Base-by-base conservation (phyloP, 1,140 invertebrate species). In the Lycorma delicatula region DNA sequence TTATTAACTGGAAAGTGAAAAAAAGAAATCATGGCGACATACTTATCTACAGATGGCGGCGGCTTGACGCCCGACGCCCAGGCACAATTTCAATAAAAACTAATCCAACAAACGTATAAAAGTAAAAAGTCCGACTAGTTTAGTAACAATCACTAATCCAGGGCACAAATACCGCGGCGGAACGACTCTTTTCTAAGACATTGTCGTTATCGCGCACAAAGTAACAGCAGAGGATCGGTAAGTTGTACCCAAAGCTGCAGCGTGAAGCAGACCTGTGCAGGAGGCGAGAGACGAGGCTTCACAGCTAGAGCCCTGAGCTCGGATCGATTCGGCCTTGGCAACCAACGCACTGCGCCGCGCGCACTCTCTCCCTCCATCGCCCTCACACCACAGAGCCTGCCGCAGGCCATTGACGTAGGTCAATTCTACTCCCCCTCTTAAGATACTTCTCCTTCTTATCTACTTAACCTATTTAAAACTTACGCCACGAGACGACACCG, bases 311-410 rank as follows among this genome's bases (percentile, higher is more conserved):
- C 23, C 16, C 11, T 18, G 41, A 44, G 41, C 41, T 22, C 18
- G 41, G 41, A 44, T 44, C 41, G 41, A 44, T 44, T 44, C 41
- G 41, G 41, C 41, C 41, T 44, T 44, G 41, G 41, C 41, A 44
- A 44, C 41, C 41, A 22, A 44, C 41, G 41, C 41, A 44, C 9
- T 44, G 41, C 41, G 41, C 41, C 23, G 41, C 41, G 41, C 41
- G 23, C 18, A 3, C 7, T 22, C 18, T 34, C 41, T 22, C 18
- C 18, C 18, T 44, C 41, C n/a, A n/a, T n/a, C n/a, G n/a, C n/a
- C n/a, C n/a, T n/a, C n/a, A n/a, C n/a, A n/a, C n/a, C n/a, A n/a
- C n/a, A n/a, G n/a, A 22, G 41, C 41, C 18, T 44, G 41, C 41
- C 41, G 41, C 41, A 44, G 41, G 41, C 41, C 41, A 44, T 44